phyloP scores from a whole-genome alignment of 2,888 invertebrate species.

The Antheraea assamensis region DNA sequence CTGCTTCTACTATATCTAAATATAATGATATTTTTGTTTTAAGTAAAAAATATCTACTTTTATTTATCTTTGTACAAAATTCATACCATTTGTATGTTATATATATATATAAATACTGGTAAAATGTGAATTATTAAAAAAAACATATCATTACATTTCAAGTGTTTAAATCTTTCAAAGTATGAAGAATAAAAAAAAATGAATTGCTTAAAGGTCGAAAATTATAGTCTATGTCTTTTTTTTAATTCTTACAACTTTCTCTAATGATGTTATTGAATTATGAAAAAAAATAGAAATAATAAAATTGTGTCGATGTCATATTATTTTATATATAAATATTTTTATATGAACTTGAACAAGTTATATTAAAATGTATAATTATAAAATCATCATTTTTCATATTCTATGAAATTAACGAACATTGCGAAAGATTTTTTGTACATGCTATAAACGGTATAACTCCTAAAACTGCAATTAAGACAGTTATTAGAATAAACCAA shows the following conservation, averaged over 20 bases:
- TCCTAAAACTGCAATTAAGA: neutral
- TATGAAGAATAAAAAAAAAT: too few species aligned
- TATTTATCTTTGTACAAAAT: constrained; percentile 69
- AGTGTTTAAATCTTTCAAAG: neutral
- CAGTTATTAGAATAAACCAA: neutral
- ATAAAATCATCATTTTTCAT: too few species aligned
- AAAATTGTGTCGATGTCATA: too few species aligned
- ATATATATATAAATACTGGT: too few species aligned
- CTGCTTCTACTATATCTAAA: constrained; percentile 53
- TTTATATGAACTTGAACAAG: too few species aligned
- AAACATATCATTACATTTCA: neutral
- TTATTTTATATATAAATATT: too few species aligned
- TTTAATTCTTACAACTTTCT: neutral
- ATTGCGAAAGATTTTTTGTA: too few species aligned
- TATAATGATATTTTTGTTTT: constrained; percentile 41
- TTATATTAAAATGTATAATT: too few species aligned
- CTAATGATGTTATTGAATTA: neutral
- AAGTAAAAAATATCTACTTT: constrained; percentile 71
- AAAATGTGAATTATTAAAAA: constrained; percentile 28
- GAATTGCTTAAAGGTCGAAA: too few species aligned
- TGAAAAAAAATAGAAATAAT: too few species aligned
- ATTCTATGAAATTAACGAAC: too few species aligned
- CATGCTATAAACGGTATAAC: neutral
- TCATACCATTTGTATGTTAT: constrained; percentile 43
- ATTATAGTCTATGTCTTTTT: too few species aligned